These are phyloP conservation scores for Oncorhynchus masou DNA, from an alignment of 2,113 vertebrate species.

Conservation along the genomic window DNA sequence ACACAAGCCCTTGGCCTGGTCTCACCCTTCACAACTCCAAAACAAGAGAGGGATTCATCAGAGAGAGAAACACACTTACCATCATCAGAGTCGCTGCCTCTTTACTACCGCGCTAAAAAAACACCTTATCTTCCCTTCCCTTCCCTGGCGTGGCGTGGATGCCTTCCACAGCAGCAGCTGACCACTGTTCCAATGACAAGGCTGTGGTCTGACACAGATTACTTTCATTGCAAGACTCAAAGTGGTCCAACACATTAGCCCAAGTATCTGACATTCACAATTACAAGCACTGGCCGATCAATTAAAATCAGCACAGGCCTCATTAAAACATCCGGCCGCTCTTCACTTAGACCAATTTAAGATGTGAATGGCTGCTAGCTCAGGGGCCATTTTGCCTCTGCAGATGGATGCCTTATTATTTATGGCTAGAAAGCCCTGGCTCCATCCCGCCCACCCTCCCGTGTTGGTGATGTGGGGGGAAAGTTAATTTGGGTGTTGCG, in stretches of 20 bases:
- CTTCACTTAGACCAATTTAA: conserved; percentile 39
- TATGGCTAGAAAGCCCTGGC: conserved; percentile 1
- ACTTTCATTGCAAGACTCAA: conserved; percentile 38
- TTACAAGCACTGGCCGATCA: conserved; percentile 47
- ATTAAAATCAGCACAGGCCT: conserved; percentile 48
- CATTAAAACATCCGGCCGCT: conserved; percentile 32
- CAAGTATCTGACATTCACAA: conserved; percentile 42
- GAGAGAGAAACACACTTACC: conserved; percentile 1
- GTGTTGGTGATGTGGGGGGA: not conserved
- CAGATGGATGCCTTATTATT: conserved; percentile 36
- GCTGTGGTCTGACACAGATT: conserved; percentile 24
- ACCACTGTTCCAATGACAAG: conserved; percentile 20
- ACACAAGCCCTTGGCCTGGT: conserved; percentile 28
- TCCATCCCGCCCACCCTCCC: not conserved
- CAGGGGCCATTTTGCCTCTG: conserved; percentile 26
- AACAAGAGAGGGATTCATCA: conserved; percentile 36
- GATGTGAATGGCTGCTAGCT: conserved; percentile 38
- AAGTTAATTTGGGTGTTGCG: conserved; percentile 27
- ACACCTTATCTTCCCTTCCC: not conserved
- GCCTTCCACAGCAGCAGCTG: conserved; percentile 11
- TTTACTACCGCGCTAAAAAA: not conserved
- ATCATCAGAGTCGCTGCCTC: too few species aligned
- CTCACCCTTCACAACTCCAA: conserved; percentile 29
- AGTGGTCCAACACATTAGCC: conserved; percentile 26
- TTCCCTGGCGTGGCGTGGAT: too few species aligned